Conservation (phyloP, 2,113 vertebrate species). For the Aptenodytes patagonicus region DNA sequence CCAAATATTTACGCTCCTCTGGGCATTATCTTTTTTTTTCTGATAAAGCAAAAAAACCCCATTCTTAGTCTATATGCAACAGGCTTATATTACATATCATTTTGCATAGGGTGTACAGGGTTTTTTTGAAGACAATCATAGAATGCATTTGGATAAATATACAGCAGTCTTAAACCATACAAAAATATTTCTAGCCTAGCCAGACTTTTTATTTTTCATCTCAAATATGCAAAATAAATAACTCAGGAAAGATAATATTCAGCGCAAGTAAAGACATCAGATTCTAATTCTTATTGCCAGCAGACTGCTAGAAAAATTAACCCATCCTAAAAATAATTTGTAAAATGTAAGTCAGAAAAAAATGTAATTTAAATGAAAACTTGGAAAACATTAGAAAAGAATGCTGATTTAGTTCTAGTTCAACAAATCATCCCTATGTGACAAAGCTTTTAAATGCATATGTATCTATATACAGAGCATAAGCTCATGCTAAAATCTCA, state of each 20-base stretch:
- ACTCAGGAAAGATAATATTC: background rate
- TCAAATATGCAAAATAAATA: background rate
- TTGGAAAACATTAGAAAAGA: background rate
- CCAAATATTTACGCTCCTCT: background rate
- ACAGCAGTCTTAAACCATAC: background rate
- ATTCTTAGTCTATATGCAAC: background rate
- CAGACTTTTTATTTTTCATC: background rate
- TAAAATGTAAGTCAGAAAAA: background rate
- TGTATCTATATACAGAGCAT: background rate
- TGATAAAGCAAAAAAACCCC: background rate
- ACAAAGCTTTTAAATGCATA: background rate
- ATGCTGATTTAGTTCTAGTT: background rate
- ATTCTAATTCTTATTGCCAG: background rate
- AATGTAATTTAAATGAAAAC: background rate
- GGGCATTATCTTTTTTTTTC: background rate
- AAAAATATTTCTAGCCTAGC: background rate
- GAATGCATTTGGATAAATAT: background rate
- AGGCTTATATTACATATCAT: background rate
- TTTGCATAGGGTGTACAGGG: background rate
- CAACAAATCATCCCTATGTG: background rate
- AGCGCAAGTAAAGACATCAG: background rate
- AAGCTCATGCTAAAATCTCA: background rate
- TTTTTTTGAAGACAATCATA: background rate
- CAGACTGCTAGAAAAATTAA: background rate
- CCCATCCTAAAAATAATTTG: background rate